Evolutionary conservation across 2,113 vertebrate species (phyloP).

Genomic region (Sakesphorus luctuosus): DNA sequence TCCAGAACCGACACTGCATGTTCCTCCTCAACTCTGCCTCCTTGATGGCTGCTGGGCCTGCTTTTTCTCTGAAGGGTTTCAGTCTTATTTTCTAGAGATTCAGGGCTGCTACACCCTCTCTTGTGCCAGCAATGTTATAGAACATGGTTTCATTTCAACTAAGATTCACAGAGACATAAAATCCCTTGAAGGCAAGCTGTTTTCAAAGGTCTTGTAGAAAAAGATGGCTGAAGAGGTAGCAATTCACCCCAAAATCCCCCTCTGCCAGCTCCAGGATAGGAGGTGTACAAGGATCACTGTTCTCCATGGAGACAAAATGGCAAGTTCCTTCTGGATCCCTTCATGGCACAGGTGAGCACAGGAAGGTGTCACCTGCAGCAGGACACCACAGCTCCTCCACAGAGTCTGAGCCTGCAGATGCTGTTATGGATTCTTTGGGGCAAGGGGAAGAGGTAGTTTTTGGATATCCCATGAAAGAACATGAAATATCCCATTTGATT

Average conservation of each 20-base stretch:
- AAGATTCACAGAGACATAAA: not conserved
- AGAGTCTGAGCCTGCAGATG: fast-evolving
- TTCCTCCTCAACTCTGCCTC: not conserved
- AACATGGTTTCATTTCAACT: not conserved
- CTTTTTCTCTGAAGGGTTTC: not conserved
- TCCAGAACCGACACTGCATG: not conserved
- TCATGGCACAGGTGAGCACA: not conserved
- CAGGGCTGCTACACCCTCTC: not conserved
- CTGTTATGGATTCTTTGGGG: fast-evolving
- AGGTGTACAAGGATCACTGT: not conserved
- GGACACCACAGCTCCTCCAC: not conserved
- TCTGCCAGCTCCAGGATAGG: not conserved
- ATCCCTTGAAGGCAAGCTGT: fast-evolving
- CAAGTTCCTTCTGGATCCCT: fast-evolving
- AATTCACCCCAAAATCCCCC: not conserved
- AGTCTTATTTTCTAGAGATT: not conserved
- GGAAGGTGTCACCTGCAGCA: fast-evolving
- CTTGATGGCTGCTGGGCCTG: not conserved
- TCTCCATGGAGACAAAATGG: not conserved
- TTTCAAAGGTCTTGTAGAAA: not conserved
- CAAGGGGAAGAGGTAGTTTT: not conserved
- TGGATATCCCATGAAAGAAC: not conserved
- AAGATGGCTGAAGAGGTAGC: not conserved
- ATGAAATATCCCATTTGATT: fast-evolving
- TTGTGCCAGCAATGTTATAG: not conserved